phyloP scores from a whole-genome alignment of 2,113 vertebrate genomes.

The Dipodomys spectabilis region DNA sequence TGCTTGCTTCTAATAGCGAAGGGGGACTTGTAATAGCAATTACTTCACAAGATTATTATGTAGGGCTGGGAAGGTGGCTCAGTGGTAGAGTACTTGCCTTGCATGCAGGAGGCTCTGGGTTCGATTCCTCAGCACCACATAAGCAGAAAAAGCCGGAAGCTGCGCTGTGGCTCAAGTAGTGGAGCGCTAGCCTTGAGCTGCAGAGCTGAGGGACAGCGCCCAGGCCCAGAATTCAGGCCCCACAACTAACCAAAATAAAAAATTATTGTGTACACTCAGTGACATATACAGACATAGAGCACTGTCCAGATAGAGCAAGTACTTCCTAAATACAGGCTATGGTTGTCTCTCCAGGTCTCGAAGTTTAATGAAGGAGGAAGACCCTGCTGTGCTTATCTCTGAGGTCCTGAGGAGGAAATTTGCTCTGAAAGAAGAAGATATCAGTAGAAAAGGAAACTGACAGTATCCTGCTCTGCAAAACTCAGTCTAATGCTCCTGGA shows the following conservation, averaged over 20 bases:
- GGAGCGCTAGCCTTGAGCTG: no score
- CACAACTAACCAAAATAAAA: no score
- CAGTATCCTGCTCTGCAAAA: slow-evolving; percentile 54
- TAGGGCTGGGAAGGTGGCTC: neutral
- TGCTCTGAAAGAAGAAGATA: slow-evolving; percentile 94
- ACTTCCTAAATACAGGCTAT: neutral
- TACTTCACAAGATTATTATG: neutral
- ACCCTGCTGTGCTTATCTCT: slow-evolving; percentile 95
- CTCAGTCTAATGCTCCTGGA: slow-evolving; percentile 74
- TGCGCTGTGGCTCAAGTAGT: no score
- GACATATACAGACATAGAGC: neutral
- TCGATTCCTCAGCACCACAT: no score
- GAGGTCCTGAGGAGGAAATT: slow-evolving; percentile 97
- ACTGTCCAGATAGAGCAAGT: slow-evolving; percentile 7
- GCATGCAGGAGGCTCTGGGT: no score
- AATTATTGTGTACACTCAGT: neutral
- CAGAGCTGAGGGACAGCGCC: no score
- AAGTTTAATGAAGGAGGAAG: slow-evolving; percentile 93
- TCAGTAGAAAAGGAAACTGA: slow-evolving; percentile 89
- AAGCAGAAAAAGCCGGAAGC: no score
- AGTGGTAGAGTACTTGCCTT: no score
- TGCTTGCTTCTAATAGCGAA: neutral
- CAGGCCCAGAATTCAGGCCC: no score
- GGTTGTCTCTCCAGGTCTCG: slow-evolving; percentile 86
- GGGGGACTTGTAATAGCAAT: neutral